phyloP scores from a whole-genome alignment of 2,113 vertebrate genomes.

The Poecilia latipinna region DNA sequence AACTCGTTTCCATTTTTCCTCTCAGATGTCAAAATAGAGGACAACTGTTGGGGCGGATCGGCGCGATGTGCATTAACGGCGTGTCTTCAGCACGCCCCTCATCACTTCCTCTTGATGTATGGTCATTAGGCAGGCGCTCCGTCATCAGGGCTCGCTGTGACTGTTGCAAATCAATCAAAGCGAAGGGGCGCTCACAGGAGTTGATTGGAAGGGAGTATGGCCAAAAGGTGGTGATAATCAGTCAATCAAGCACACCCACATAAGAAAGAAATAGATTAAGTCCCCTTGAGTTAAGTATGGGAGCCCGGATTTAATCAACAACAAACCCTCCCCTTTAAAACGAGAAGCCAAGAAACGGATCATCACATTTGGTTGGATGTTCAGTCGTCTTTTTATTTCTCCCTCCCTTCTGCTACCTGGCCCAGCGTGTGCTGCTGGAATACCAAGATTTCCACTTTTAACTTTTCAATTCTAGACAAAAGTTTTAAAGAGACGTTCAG shows the following conservation, averaged over 20 bases:
- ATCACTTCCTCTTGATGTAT: constrained; percentile 55
- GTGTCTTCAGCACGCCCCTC: constrained; percentile 47
- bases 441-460: constrained; percentile 15
- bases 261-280: constrained; percentile 67
- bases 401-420: background rate
- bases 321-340: constrained; percentile 47
- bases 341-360: constrained; percentile 67
- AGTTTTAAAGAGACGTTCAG: constrained; percentile 3
- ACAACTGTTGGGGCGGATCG: constrained; percentile 57
- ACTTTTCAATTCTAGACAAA: constrained; percentile 1
- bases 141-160: constrained; percentile 67
- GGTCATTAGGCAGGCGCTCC: constrained; percentile 65
- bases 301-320: constrained; percentile 74
- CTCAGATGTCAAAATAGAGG: constrained; percentile 66
- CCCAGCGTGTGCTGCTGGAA: background rate
- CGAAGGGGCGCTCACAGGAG: constrained; percentile 33
- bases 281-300: constrained; percentile 68
- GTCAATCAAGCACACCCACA: constrained; percentile 73
- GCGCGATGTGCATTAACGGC: constrained; percentile 21
- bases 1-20: constrained; percentile 33
- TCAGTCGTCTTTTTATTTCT: constrained; percentile 14
- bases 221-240: constrained; percentile 71
- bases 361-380: constrained; percentile 37
- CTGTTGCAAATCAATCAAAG: constrained; percentile 68
- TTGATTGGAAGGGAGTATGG: constrained; percentile 67